Evolutionary conservation across 2,888 invertebrate genomes (phyloP), one percentile per base, ranked within the genome.

Genomic region (Strigamia transsilvanica): DNA sequence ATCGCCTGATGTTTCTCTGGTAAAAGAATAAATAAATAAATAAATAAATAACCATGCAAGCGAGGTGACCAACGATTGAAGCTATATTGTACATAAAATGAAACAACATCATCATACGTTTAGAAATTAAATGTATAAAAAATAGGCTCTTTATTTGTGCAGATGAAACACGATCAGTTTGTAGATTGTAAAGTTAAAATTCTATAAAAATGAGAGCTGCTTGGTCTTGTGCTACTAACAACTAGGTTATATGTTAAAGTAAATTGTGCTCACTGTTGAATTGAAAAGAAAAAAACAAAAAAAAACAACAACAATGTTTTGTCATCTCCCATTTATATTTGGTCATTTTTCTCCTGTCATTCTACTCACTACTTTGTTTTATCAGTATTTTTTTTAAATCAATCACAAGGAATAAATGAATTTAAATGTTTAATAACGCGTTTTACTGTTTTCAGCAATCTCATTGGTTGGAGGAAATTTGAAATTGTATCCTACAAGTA

Each of bases 271-370:
- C 73, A 73, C 73, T 73, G 73, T 73, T 73, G 6, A 38, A 38
- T 38, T 38, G 9, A 73, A 73, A 27, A 27, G 32, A 27, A 73
- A 18, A 66, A 66, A 18, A 66, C 23, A 23, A 66, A 23, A 23
- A 23, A 66, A 18, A 23, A 66, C 2, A 73, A 73, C 5, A 73
- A 73, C 32, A 73, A 27, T 66, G 66, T 66, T 73, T 73, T 73
- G 15, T 73, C 73, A 73, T 73, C 73, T 73, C 23, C 73, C 73
- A 73, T 73, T 73, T 73, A 73, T 73, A 32, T 73, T 73, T 73
- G 73, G 73, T 73, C 73, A 73, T 73, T 32, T 66, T 73, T 73
- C 32, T 73, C 73, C n/a, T 73, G 12, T 73, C 73, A 32, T 32
- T 73, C 73, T 73, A 73, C 73, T 73, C 32, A 73, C 32, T 73